Evolutionary conservation across 2,797 vertebrate genomes (phyloP).

Genomic region (Kryptopterus vitreolus): DNA sequence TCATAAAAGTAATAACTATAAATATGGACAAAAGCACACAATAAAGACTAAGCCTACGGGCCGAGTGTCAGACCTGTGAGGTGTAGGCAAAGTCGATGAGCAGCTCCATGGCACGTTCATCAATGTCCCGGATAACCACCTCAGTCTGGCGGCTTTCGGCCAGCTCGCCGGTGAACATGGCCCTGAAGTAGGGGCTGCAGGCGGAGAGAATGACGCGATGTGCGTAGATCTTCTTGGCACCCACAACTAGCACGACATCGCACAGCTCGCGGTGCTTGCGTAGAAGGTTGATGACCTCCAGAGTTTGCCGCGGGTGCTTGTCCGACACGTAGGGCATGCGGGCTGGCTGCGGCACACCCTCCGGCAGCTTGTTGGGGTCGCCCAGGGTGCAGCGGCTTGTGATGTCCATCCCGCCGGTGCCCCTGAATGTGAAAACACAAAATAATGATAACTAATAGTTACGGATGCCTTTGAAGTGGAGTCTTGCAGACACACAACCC

Average conservation of each 20-base stretch:
- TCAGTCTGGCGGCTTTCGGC: conserved; percentile 97
- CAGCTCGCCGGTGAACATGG: conserved; percentile 98
- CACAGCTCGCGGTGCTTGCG: conserved; percentile 96
- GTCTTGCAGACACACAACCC: too few relatives aligned
- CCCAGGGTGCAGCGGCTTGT: conserved; percentile 98
- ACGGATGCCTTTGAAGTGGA: not conserved
- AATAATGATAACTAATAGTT: not conserved
- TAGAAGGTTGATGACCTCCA: conserved; percentile 97
- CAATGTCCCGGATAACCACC: conserved; percentile 96
- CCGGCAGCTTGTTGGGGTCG: conserved; percentile 98
- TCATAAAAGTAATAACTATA: not conserved
- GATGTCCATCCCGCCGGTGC: conserved; percentile 97
- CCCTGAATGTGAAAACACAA: conserved; percentile 70
- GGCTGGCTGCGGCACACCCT: conserved; percentile 98
- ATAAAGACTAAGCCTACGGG: not conserved
- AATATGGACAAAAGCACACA: not conserved
- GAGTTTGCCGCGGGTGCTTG: conserved; percentile 96
- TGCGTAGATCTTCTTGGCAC: conserved; percentile 97
- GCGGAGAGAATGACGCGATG: conserved; percentile 96
- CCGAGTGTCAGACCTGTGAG: conserved; percentile 81
- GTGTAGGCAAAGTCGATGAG: conserved; percentile 99
- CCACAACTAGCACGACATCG: conserved; percentile 95
- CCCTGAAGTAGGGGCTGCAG: conserved; percentile 97
- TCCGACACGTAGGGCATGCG: conserved; percentile 99
- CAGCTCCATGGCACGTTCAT: conserved; percentile 97